Conservation (phyloP, 2,113 vertebrate genomes). For the Progne subis region DNA sequence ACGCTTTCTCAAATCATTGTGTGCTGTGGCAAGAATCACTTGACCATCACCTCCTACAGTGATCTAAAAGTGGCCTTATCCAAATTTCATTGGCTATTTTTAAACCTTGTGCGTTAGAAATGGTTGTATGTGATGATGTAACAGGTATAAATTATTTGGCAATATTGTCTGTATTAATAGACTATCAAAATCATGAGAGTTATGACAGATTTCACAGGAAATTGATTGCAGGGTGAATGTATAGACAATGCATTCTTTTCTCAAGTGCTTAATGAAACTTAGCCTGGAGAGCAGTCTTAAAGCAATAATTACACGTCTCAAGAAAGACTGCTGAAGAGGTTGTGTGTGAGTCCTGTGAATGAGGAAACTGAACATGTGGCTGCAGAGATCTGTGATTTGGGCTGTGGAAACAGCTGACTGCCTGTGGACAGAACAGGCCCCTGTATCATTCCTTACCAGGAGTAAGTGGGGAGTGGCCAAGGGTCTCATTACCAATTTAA, state of each 20-base stretch:
- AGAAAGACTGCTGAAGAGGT: constrained; percentile 29
- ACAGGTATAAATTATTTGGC: background rate
- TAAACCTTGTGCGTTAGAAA: background rate
- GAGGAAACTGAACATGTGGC: background rate
- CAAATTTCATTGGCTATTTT: background rate
- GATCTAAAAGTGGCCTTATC: background rate
- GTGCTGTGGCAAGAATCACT: background rate
- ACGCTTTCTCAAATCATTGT: background rate
- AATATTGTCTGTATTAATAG: background rate
- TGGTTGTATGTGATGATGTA: background rate
- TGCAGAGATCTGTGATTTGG: background rate
- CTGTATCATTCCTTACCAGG: background rate
- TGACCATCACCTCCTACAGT: background rate
- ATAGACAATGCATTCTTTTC: constrained; percentile 30
- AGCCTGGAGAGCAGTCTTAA: constrained; percentile 31
- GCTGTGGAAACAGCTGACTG: background rate
- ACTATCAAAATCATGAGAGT: background rate
- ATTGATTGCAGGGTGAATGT: background rate
- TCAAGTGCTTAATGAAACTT: constrained; percentile 47
- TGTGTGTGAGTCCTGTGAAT: background rate
- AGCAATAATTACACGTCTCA: constrained; percentile 28
- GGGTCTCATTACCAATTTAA: constrained; percentile 10
- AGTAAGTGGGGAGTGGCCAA: background rate
- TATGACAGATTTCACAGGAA: background rate
- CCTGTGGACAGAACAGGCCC: background rate